Base-by-base conservation (phyloP, 2,888 invertebrate genomes). In the Harpalus rubripes region DNA sequence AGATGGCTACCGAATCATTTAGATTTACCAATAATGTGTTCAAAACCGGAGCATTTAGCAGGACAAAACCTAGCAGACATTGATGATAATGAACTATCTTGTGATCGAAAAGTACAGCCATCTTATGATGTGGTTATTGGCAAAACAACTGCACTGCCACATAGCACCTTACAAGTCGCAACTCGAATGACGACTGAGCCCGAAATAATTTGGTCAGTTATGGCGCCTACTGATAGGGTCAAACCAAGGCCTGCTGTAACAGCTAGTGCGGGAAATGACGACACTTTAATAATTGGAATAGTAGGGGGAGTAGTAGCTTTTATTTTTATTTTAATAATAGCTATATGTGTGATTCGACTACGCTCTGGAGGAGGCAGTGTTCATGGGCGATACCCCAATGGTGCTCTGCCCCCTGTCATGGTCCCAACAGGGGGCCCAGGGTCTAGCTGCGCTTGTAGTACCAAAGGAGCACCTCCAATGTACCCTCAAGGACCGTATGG, bases 271-370 rank as follows among this genome's bases (percentile, higher is more conserved):
- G 93, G 93, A 12, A 97, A 97, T 88, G 98, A 98, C 88, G 98
- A 98, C 88, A 97, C 97, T 4, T 92, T 98, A n/a, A 98, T 98
- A 80, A 98, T 98, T 85, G 97, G 97, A n/a, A 98, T 98, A 87
- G 97, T 98, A 0, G 97, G 97, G 0, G 97, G 98, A 0, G 97
- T 98, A 0, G 97, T 98, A 0, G 97, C 96, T 0, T 97, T 98
- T 89, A 97, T 98, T 87, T 96, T 96, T 10, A 96, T 98, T 86
- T 93, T 98, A 81, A 96, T 98, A 52, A 95, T 98, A 39, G 95
- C 95, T n/a, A 97, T 97, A 87, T 98, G 98, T 89, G 96, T 98
- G 59, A 96, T 97, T 44, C 93, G 97, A 15, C 90, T 96, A 94
- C 83, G 94, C 93, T n/a, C 95, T 95, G 86, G 94, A 94, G 65